A percentile compares a stretch with the other conserved stretches of the same genome.
Evolutionary conservation across 1,140 invertebrate genomes (phyloP).

Genomic region (Listronotus bonariensis): DNA sequence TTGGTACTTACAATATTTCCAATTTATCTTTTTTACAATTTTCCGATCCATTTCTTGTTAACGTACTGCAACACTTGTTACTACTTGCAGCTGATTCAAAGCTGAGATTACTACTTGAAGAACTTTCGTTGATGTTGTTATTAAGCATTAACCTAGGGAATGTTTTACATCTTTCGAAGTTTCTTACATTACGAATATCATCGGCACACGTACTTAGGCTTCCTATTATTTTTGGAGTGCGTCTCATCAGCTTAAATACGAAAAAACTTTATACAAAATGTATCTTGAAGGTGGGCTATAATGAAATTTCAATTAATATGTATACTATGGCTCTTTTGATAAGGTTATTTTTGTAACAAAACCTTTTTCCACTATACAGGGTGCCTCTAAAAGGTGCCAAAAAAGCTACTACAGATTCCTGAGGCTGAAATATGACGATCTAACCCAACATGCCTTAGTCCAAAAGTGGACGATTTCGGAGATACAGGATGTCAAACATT

Average conservation of each 20-base stretch:
- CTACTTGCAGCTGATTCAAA: conserved; percentile 60
- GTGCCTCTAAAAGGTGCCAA: too few species aligned
- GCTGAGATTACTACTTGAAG: conserved; percentile 61
- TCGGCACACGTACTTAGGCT: conserved; percentile 69
- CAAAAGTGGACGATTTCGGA: too few species aligned
- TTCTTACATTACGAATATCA: conserved; percentile 64
- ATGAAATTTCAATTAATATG: not conserved
- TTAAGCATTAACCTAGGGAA: conserved; percentile 40
- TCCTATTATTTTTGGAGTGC: conserved; percentile 69
- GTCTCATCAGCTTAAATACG: conserved; percentile 58
- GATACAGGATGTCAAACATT: too few species aligned
- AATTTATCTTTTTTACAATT: conserved; percentile 21
- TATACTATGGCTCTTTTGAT: not conserved
- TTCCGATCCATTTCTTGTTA: not conserved
- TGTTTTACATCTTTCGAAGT: conserved; percentile 59
- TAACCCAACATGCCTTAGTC: too few species aligned
- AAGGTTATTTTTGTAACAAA: too few species aligned
- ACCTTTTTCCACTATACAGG: too few species aligned
- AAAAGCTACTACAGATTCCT: too few species aligned
- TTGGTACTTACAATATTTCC: conserved; percentile 10
- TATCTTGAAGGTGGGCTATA: not conserved
- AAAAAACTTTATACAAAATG: conserved; percentile 9
- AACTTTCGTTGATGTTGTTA: conserved; percentile 38
- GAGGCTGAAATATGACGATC: too few species aligned
- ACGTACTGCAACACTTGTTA: conserved; percentile 38